Base-by-base conservation (phyloP, 2,888 invertebrate species). In the Tethea ocularis region DNA sequence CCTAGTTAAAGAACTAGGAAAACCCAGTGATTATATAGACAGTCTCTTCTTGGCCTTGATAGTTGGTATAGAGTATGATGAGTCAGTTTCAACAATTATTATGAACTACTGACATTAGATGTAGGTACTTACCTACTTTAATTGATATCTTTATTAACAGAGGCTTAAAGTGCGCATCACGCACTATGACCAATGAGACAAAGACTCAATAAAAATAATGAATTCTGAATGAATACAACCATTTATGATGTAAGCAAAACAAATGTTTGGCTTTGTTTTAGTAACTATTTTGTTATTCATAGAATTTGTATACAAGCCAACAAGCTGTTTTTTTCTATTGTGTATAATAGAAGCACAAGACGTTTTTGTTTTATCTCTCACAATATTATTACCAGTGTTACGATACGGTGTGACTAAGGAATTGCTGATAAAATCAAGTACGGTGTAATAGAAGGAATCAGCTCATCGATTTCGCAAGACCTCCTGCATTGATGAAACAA, bases 91-190 rank as follows among this genome's bases (percentile, higher is more conserved):
- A 8, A 41, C 17, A 17, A 46, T 20, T 20, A 46, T 46, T 46
- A 46, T 46, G 46, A 46, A 20, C 46, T 46, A 46, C 20, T 41
- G 41, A 41, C 41, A 41, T 17, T 17, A 10, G 1, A 13, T 13
- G 15, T 13, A n/a, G n/a, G 17, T 41, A 17, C 41, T 17, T 17
- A 41, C 41, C 41, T 41, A 41, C 41, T 41, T 20, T 20, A 20
- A 46, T 46, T 46, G 10, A 46, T 46, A 46, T 46, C 46, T 20
- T 46, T 46, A 20, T 46, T 46, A 46, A 38, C n/a, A n/a, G 6
- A n/a, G n/a, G n/a, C 36, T 36, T 38, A 38, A 38, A 38, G n/a
- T 38, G 36, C 41, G 41, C 41, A 41, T 41, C 41, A 41, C 41
- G 17, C 41, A 46, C n/a, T 46, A 10, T 20, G 6, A 20, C 15